Percentiles rank a stretch among this genome's conserved stretches.
These are phyloP conservation scores for Bucco capensis DNA, from an alignment of 2,113 vertebrate genomes.

Conservation along the genomic window DNA sequence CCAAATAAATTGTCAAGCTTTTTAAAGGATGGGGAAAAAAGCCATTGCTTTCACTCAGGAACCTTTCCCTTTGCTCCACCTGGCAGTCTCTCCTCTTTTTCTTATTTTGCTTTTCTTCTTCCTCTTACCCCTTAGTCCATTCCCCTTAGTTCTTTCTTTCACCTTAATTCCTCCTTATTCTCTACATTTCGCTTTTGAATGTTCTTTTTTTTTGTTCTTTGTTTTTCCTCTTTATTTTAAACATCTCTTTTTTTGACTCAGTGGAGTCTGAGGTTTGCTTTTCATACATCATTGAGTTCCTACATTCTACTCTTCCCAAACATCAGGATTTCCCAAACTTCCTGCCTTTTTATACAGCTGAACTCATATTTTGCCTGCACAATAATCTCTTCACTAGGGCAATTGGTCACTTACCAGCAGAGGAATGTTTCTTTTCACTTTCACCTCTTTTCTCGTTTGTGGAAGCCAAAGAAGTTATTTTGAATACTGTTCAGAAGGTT, in stretches of 20 bases:
- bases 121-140: neutral
- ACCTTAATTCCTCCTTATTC: neutral
- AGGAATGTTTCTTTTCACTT: neutral
- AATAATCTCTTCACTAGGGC: neutral
- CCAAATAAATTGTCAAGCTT: neutral
- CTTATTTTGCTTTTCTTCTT: neutral
- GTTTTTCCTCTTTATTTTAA: neutral
- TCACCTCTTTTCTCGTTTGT: neutral
- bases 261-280: neutral
- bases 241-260: neutral
- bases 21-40: neutral
- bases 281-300: neutral
- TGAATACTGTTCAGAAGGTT: neutral
- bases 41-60: neutral
- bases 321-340: neutral
- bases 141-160: neutral
- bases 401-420: neutral
- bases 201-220: neutral
- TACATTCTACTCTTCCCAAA: neutral
- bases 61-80: neutral
- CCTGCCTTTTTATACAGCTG: neutral
- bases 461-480: neutral
- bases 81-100: neutral
- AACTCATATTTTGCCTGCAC: neutral
- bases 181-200: neutral